phyloP scores from a whole-genome alignment of 2,888 invertebrate species.

The Metellina segmentata region DNA sequence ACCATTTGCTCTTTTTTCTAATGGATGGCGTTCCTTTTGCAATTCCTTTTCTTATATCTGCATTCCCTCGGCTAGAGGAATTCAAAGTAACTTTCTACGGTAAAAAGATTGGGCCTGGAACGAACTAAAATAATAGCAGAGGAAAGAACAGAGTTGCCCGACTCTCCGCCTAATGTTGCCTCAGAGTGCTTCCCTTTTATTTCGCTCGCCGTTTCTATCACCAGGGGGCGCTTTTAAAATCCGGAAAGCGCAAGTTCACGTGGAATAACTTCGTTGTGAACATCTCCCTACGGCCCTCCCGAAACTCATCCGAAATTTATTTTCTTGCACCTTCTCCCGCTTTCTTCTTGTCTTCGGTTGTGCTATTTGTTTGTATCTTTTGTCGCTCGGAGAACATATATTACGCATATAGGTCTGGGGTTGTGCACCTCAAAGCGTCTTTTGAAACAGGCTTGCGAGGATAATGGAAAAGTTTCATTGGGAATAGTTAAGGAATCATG shows the following conservation, averaged over 20 bases:
- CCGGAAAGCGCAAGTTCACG: not conserved
- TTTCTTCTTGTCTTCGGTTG: not conserved
- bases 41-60: not conserved
- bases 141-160: not conserved
- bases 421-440: too few relatives aligned
- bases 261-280: constrained; percentile 7
- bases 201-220: constrained; percentile 6
- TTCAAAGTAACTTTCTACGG: not conserved
- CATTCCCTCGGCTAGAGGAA: not conserved
- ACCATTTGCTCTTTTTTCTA: not conserved
- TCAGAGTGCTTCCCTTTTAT: not conserved
- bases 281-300: not conserved
- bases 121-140: not conserved
- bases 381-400: too few relatives aligned
- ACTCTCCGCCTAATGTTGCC: not conserved
- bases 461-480: too few relatives aligned
- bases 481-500: too few relatives aligned
- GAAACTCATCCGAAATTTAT: not conserved
- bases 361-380: too few relatives aligned
- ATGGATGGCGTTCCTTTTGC: not conserved
- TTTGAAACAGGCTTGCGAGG: too few relatives aligned
- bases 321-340: not conserved
- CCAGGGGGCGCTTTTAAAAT: constrained; percentile 45
- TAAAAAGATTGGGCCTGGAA: too few relatives aligned
- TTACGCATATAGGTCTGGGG: too few relatives aligned